Evolutionary conservation across 2,797 vertebrate species (phyloP).

Genomic region (Lepilemur septentrionalis): DNA sequence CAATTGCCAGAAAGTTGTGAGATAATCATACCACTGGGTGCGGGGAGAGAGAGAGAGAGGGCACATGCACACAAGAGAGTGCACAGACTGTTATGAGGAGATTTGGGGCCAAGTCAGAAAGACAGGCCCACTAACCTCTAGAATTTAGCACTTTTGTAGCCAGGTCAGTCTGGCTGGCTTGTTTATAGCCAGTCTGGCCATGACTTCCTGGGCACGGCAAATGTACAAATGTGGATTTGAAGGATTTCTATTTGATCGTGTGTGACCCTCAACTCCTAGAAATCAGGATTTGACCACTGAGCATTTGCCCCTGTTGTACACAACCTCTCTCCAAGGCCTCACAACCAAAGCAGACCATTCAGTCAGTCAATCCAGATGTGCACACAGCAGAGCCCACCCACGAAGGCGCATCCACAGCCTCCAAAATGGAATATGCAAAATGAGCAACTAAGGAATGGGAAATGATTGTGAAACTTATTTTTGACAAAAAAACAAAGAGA

Average conservation of each 20-base stretch:
- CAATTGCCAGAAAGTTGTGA: neutral
- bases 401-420: neutral
- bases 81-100: neutral
- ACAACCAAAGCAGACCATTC: neutral
- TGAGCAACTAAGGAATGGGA: neutral
- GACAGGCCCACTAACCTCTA: neutral
- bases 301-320: neutral
- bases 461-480: neutral
- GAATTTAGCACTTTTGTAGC: neutral
- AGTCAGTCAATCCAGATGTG: neutral
- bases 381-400: neutral
- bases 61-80: too few relatives aligned
- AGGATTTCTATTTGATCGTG: neutral
- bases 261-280: neutral
- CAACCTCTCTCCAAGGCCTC: neutral
- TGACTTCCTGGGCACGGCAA: neutral
- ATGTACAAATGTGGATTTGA: neutral
- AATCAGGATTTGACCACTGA: neutral
- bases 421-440: neutral
- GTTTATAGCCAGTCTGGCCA: neutral
- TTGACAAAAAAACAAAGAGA: neutral
- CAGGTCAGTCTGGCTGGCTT: neutral
- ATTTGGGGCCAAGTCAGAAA: neutral
- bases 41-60: neutral
- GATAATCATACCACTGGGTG: neutral